Percentiles rank a stretch among this genome's conserved stretches.
phyloP scores from a whole-genome alignment of 1,140 invertebrate genomes.

The Condylostylus longicornis region DNA sequence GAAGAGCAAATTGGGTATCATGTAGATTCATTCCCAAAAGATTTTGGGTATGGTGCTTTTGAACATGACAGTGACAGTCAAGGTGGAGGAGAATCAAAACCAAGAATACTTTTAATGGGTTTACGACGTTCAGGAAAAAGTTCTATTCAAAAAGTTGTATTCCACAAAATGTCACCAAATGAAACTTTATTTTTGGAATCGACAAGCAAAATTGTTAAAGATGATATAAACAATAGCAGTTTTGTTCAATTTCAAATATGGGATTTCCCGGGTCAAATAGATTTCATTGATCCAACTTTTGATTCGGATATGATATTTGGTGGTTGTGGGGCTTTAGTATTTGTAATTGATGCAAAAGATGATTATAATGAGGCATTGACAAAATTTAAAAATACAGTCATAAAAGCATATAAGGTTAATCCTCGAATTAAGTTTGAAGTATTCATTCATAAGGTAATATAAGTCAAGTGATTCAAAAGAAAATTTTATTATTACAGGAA shows the following conservation, averaged over 20 bases:
- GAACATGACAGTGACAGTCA: slow-evolving; percentile 45
- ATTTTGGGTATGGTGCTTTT: slow-evolving; percentile 81
- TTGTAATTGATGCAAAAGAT: slow-evolving; percentile 98
- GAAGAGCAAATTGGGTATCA: slow-evolving; percentile 39
- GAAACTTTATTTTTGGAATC: slow-evolving; percentile 98
- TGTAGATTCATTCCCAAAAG: slow-evolving; percentile 74
- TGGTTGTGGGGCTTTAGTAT: slow-evolving; percentile 89
- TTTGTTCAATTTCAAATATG: slow-evolving; percentile 99
- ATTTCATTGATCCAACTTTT: slow-evolving; percentile 92
- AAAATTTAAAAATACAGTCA: slow-evolving; percentile 82
- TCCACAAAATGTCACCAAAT: slow-evolving; percentile 99
- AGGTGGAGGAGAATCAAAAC: slow-evolving; percentile 43
- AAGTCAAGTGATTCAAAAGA: background rate
- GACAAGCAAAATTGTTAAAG: slow-evolving; percentile 96
- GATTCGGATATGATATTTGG: slow-evolving; percentile 92
- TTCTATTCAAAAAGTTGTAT: slow-evolving; percentile 99
- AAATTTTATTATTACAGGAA: background rate
- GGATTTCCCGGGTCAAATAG: slow-evolving; percentile 98
- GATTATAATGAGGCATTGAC: slow-evolving; percentile 92
- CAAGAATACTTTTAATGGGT: slow-evolving; percentile 90
- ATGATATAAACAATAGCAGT: slow-evolving; percentile 90
- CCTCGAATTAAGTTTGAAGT: slow-evolving; percentile 95
- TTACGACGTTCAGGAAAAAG: slow-evolving; percentile 95
- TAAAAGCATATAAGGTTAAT: slow-evolving; percentile 92
- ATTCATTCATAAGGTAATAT: slow-evolving; percentile 78